phyloP scores from a whole-genome alignment of 2,888 invertebrate species.

The Julus scanicus region DNA sequence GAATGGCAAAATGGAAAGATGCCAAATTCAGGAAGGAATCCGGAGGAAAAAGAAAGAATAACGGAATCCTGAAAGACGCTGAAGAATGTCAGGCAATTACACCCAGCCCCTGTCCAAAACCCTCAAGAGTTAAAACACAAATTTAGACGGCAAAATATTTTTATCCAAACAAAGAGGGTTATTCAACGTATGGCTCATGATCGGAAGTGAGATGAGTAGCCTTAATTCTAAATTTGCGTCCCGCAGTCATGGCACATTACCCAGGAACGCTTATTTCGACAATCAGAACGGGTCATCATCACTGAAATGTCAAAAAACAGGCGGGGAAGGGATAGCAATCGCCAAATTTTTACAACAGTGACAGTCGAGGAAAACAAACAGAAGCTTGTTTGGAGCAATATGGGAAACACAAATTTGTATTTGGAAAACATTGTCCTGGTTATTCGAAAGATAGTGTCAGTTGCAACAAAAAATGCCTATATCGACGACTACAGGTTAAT shows the following conservation, averaged over 20 bases:
- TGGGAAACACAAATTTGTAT: not conserved
- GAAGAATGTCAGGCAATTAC: constrained; percentile 21
- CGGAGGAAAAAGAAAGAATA: constrained; percentile 9
- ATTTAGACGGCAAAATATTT: not conserved
- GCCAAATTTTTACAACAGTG: not conserved
- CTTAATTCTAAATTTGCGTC: constrained; percentile 20
- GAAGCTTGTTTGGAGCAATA: not conserved
- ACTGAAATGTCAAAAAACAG: not conserved
- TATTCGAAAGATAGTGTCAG: not conserved
- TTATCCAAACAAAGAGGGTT: constrained; percentile 25
- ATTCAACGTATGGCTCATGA: not conserved
- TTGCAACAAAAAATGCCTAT: too few species aligned
- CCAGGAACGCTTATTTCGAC: not conserved
- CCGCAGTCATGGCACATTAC: constrained; percentile 13
- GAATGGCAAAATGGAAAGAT: not conserved
- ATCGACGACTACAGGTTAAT: too few species aligned
- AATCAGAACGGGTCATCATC: constrained; percentile 33
- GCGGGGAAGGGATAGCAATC: not conserved
- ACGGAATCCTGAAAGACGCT: constrained; percentile 13
- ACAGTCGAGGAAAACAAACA: not conserved
- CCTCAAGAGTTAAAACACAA: not conserved
- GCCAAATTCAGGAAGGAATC: not conserved
- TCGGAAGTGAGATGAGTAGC: not conserved
- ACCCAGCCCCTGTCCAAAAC: not conserved
- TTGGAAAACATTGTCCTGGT: not conserved